Base-by-base conservation (phyloP, 2,888 invertebrate genomes). In the Fragum whitleyi region DNA sequence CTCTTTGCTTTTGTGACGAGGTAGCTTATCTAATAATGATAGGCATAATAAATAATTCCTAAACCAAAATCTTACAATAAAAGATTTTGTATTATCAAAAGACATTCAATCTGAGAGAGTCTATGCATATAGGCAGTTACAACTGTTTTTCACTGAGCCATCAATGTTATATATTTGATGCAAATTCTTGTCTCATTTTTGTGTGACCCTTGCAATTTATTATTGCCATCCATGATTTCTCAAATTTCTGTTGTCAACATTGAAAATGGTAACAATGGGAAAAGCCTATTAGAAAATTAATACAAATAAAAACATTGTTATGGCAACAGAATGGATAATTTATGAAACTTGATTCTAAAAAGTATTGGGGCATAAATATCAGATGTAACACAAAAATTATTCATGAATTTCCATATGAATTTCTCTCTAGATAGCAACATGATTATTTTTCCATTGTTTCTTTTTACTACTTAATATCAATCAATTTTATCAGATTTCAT, bases 261-360 rank as follows among this genome's bases (percentile, higher is more conserved):
- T 36, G 32, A 36, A 47, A 47, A 47, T 47, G 47, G n/a, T 47
- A 47, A 47, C 47, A 47, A 47, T 14, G 47, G 19, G 32, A 62
- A 32, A 32, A 11, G 62, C n/a, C 62, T 32, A 62, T 62, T 36
- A 62, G 62, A 62, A 62, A 62, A 62, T 62, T 62, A 62, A 62
- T 62, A 62, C 26, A 57, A 19, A 14, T 23, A 36, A 36, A 36
- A 23, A 28, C 47, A 47, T 57, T 62, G 32, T 36, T 28, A 62
- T 62, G 28, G 36, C 16, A 62, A 62, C 21, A 29, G 36, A 62
- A 62, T n/a, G 11, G n/a, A 32, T 16, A 21, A 62, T 28, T 14
- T 28, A 11, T 62, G 62, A n/a, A 62, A 62, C 28, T 14, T 6
- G 32, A 62, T 62, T 29, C 62, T 32, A 62, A n/a, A 36, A 29